Percentiles rank a stretch among this genome's conserved stretches.
Evolutionary conservation across 2,113 vertebrate genomes (phyloP).

Genomic region (Rhinolophus sinicus): DNA sequence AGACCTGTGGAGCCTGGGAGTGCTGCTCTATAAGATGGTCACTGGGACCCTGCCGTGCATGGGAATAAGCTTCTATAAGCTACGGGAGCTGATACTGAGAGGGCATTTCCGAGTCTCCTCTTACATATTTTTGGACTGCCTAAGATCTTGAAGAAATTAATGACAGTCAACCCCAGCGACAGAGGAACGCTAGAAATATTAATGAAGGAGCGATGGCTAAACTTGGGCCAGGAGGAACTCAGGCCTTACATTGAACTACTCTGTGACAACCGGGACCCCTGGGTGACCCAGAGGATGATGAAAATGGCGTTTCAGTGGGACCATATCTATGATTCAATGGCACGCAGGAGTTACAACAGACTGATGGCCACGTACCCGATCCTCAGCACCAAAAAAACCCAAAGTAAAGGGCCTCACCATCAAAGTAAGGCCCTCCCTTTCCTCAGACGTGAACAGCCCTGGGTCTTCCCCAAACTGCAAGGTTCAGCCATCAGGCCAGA

Average conservation of each 20-base stretch:
- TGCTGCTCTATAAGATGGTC: slow-evolving; percentile 91
- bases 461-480: neutral
- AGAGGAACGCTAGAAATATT: slow-evolving; percentile 91
- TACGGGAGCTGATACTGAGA: slow-evolving; percentile 88
- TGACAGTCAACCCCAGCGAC: slow-evolving; percentile 89
- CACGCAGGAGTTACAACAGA: slow-evolving; percentile 90
- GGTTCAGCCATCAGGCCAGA: slow-evolving; percentile 54
- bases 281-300: slow-evolving; percentile 88
- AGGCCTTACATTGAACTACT: slow-evolving; percentile 89
- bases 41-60: slow-evolving; percentile 91
- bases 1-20: slow-evolving; percentile 90
- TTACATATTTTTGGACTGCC: slow-evolving; percentile 91
- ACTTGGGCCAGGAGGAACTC: slow-evolving; percentile 89
- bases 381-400: neutral
- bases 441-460: neutral
- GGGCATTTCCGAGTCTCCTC: slow-evolving; percentile 88
- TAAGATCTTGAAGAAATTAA: slow-evolving; percentile 91
- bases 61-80: slow-evolving; percentile 91
- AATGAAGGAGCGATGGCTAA: slow-evolving; percentile 93
- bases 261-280: slow-evolving; percentile 90
- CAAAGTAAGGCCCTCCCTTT: neutral
- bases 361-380: slow-evolving; percentile 82
- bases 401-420: slow-evolving; percentile 59
- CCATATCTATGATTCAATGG: slow-evolving; percentile 89
- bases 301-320: slow-evolving; percentile 89